Evolutionary conservation across 2,888 invertebrate genomes (phyloP), one percentile per base, ranked within the genome.

Genomic region (Latheticus oryzae): DNA sequence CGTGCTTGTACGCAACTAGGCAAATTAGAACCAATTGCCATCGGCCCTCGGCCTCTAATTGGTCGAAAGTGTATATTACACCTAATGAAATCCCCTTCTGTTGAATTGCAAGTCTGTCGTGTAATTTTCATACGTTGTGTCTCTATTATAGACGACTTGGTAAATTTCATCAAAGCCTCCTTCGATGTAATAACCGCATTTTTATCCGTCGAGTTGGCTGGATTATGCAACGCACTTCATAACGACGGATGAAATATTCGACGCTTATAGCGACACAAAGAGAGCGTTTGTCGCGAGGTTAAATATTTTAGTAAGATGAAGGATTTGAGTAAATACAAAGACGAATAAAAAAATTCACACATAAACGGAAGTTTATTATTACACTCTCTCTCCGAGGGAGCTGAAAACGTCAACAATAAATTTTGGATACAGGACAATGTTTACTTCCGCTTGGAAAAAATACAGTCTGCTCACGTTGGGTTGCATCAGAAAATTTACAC

Each of bases 71-170:
- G 45, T 45, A 24, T 24, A 53, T 53, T 53, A 53, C 43, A 53
- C 35, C 35, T 53, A 53, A 53, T 43, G 50, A 50, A 26, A 53
- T 32, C 52, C 52, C 33, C 42, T 26, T 40, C 38, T 52, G 33
- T 52, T 42, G 43, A 42, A 32, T 52, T 52, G 32, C 43, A 42
- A 42, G 43, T 35, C 43, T 28, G 42, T 12, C 35, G 33, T 17
- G 28, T 37, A 45, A 53, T 53, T 43, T 28, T n/a, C 37, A 35
- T 37, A 26, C 37, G 43, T 43, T 7, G 9, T 11, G 19, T 24
- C n/a, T 35, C 16, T 15, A 17, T 15, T 24, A 24, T 35, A 9
- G 8, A 21, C 32, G 5, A 23, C 11, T 45, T 2, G 35, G 35
- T 35, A 48, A 21, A 33, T 37, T 48, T 35, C 48, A 24, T 24